These are phyloP conservation scores for Drosophila repletoides DNA, from an alignment of 1,140 invertebrate species.

Conservation along the genomic window DNA sequence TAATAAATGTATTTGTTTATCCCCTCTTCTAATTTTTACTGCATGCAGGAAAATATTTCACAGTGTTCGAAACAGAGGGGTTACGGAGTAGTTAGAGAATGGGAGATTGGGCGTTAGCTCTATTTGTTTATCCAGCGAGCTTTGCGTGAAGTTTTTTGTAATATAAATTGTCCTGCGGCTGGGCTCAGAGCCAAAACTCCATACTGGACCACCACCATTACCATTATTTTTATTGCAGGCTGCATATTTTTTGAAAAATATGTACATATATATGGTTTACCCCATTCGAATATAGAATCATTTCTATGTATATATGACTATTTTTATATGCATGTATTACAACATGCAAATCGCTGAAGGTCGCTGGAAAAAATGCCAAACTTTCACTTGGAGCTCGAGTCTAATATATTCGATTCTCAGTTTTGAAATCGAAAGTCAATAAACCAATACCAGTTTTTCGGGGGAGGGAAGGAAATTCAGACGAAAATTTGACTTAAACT, in stretches of 20 bases:
- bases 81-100: background rate
- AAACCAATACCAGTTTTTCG: background rate
- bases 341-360: slow-evolving; percentile 27
- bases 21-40: slow-evolving; percentile 70
- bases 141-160: slow-evolving; percentile 66
- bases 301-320: no score
- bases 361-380: slow-evolving; percentile 12
- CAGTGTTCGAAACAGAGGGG: background rate
- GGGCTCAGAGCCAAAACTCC: slow-evolving; percentile 31
- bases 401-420: slow-evolving; percentile 15
- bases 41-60: slow-evolving; percentile 62
- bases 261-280: background rate
- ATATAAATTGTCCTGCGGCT: slow-evolving; percentile 76
- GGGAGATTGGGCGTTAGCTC: slow-evolving; percentile 1
- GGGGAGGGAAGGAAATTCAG: no score
- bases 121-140: slow-evolving; percentile 53
- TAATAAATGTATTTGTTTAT: slow-evolving; percentile 80
- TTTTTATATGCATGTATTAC: slow-evolving; percentile 1
- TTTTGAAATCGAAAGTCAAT: slow-evolving; percentile 10
- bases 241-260: slow-evolving; percentile 36
- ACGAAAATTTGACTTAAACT: no score
- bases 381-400: slow-evolving; percentile 9
- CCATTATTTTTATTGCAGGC: slow-evolving; percentile 27
- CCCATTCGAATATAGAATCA: no score
- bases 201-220: slow-evolving; percentile 2